Percentiles rank a stretch among this genome's conserved stretches.
These are phyloP conservation scores for Apodemia hepburni DNA, from an alignment of 2,888 invertebrate species.

Conservation along the genomic window DNA sequence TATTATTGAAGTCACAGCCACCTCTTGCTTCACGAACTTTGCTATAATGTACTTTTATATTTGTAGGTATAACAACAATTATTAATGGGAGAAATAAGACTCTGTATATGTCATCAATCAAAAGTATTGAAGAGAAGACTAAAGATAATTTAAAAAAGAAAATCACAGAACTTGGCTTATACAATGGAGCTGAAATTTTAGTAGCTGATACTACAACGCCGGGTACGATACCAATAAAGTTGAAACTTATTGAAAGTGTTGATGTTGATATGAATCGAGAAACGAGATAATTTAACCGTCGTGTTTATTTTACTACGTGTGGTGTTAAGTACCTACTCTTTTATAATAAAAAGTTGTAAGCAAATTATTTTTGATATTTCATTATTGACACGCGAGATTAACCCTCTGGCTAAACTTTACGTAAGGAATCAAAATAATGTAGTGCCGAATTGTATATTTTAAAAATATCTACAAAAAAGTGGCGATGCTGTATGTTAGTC, in stretches of 20 bases:
- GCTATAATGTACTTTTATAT: neutral
- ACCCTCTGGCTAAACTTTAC: no score
- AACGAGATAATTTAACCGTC: conserved; percentile 7
- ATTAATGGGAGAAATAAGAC: conserved; percentile 93
- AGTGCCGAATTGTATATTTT: no score
- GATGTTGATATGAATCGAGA: conserved; percentile 73
- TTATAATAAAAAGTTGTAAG: neutral
- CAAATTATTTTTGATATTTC: neutral
- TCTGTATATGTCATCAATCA: conserved; percentile 94
- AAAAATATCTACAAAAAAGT: no score
- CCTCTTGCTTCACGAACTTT: no score
- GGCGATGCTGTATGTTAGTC: no score
- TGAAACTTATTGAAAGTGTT: conserved; percentile 81
- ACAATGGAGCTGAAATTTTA: conserved; percentile 91
- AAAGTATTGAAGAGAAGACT: conserved; percentile 95
- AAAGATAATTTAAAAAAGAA: conserved; percentile 93
- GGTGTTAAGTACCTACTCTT: neutral
- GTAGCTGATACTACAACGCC: conserved; percentile 97
- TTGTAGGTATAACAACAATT: conserved; percentile 86
- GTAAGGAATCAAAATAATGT: no score
- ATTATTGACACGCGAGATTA: no score
- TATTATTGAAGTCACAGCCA: no score
- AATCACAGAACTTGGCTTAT: conserved; percentile 90
- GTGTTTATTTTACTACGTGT: no score
- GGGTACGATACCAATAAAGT: conserved; percentile 86